Conservation (phyloP, 2,888 invertebrate genomes). For the Isoperla grammatica region DNA sequence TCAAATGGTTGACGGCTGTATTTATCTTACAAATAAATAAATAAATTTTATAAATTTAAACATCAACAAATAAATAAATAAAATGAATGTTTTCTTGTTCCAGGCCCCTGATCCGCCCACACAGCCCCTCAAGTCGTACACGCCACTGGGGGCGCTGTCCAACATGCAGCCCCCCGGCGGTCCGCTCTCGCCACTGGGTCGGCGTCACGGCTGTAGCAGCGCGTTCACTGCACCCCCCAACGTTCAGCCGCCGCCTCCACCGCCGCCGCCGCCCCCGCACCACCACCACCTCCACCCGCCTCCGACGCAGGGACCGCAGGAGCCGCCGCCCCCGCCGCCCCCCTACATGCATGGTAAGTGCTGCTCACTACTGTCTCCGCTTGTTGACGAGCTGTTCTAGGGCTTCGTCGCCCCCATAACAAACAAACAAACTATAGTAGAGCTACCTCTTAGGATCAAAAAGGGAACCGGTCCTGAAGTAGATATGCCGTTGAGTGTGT, state of each 20-base stretch:
- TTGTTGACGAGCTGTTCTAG: too few relatives aligned
- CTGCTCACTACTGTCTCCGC: background rate
- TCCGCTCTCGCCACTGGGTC: constrained; percentile 44
- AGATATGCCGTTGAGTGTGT: too few relatives aligned
- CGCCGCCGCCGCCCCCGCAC: constrained; percentile 8
- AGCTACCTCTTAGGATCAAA: too few relatives aligned
- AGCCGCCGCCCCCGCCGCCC: constrained; percentile 27
- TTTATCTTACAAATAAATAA: too few relatives aligned
- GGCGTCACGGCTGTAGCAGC: constrained; percentile 55
- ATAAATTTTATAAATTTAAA: too few relatives aligned
- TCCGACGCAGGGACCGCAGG: constrained; percentile 1
- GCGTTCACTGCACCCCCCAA: constrained; percentile 50
- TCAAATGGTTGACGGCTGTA: too few relatives aligned
- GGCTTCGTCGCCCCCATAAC: too few relatives aligned
- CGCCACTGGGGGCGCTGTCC: constrained; percentile 75
- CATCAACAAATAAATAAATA: too few relatives aligned
- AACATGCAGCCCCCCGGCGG: constrained; percentile 81
- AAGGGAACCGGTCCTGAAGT: too few relatives aligned
- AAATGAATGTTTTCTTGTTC: constrained; percentile 9
- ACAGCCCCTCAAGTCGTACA: constrained; percentile 61
- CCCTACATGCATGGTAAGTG: constrained; percentile 44
- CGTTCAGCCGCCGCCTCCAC: constrained; percentile 12
- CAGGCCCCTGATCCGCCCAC: constrained; percentile 33
- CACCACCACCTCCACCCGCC: constrained; percentile 19
- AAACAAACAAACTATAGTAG: too few relatives aligned